Evolutionary conservation across 1,140 invertebrate genomes (phyloP).

Genomic region (Scaptomyza montana): DNA sequence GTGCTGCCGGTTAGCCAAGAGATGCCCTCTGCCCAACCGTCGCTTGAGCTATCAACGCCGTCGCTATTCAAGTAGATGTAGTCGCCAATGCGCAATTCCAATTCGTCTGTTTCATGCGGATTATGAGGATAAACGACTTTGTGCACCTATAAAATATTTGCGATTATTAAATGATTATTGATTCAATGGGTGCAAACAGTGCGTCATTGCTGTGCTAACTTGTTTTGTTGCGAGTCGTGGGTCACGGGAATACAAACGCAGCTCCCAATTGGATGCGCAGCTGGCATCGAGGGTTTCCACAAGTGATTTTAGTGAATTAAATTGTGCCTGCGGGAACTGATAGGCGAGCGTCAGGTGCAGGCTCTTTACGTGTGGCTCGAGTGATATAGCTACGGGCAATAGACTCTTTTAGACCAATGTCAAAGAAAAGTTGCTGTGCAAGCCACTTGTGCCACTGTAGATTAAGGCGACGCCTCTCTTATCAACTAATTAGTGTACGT

Average conservation of each 20-base stretch:
- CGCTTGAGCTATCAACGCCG: slow-evolving; percentile 88
- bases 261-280: slow-evolving; percentile 90
- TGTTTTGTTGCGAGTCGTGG: slow-evolving; percentile 89
- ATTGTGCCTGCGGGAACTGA: slow-evolving; percentile 90
- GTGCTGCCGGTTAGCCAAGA: slow-evolving; percentile 93
- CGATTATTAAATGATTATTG: neutral
- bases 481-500: neutral
- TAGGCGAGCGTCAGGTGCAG: slow-evolving; percentile 95
- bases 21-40: slow-evolving; percentile 94
- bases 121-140: slow-evolving; percentile 92
- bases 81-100: slow-evolving; percentile 93
- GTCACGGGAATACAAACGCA: slow-evolving; percentile 94
- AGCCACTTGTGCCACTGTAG: slow-evolving; percentile 7
- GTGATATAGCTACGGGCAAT: slow-evolving; percentile 86
- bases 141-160: slow-evolving; percentile 86
- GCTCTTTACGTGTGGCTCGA: slow-evolving; percentile 92
- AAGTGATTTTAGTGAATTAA: slow-evolving; percentile 88
- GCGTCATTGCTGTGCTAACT: slow-evolving; percentile 84
- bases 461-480: neutral
- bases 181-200: neutral
- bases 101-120: slow-evolving; percentile 91
- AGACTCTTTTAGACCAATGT: slow-evolving; percentile 58
- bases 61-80: slow-evolving; percentile 92
- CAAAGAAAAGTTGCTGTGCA: neutral
- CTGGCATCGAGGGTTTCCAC: slow-evolving; percentile 89